These are phyloP conservation scores for Microcebus griseorufus DNA, from an alignment of 2,113 vertebrate species.

Conservation along the genomic window DNA sequence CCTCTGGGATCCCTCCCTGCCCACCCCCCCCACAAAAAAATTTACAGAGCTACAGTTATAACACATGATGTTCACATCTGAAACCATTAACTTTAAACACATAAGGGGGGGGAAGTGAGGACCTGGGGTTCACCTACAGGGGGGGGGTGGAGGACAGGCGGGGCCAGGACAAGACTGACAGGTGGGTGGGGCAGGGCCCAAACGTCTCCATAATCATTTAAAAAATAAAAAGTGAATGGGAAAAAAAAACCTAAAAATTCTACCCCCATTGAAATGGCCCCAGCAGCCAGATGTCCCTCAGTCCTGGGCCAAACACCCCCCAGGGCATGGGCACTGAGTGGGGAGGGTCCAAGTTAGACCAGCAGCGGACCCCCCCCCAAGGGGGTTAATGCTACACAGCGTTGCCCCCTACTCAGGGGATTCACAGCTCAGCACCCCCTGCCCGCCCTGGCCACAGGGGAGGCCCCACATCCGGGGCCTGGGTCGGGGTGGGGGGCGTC, in stretches of 20 bases:
- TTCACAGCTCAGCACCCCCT: conserved; percentile 70
- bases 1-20: conserved; percentile 29
- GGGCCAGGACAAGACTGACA: conserved; percentile 29
- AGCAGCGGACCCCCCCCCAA: conserved; percentile 64
- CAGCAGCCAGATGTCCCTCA: neutral
- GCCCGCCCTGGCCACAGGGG: neutral
- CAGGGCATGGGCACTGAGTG: neutral
- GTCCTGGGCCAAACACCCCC: neutral
- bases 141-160: neutral
- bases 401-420: neutral
- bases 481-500: neutral
- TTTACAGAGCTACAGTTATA: conserved; percentile 77
- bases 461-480: neutral
- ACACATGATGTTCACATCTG: conserved; percentile 81
- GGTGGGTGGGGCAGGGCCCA: neutral
- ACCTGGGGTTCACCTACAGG: conserved; percentile 53
- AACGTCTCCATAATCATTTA: conserved; percentile 36
- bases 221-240: conserved; percentile 49
- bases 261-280: conserved; percentile 59
- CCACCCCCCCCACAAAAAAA: conserved; percentile 57
- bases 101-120: conserved; percentile 55
- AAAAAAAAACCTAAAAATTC: neutral
- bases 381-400: conserved; percentile 74
- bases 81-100: conserved; percentile 83
- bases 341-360: conserved; percentile 58